Evolutionary conservation across 1,140 invertebrate genomes (phyloP).

Genomic region (Drosophila sucinea): DNA sequence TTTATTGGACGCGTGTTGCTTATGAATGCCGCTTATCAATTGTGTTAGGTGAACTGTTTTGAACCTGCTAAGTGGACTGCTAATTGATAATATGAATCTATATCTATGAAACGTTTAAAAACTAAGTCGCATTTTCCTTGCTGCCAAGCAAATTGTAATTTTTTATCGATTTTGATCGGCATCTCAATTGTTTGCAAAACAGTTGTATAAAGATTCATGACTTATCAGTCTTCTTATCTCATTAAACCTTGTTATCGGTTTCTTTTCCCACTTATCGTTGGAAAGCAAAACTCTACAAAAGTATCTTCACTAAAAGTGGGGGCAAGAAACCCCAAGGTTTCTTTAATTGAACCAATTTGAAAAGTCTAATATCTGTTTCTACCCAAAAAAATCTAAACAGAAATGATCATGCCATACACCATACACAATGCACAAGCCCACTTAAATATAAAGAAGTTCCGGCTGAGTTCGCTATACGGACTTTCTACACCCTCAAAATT

Average conservation of each 20-base stretch:
- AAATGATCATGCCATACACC: slow-evolving; percentile 17
- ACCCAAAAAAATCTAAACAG: slow-evolving; percentile 6
- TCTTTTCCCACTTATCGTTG: neutral
- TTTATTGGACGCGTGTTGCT: slow-evolving; percentile 46
- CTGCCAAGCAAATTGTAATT: neutral
- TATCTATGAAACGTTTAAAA: slow-evolving; percentile 22
- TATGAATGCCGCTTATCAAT: slow-evolving; percentile 53
- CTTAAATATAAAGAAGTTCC: neutral
- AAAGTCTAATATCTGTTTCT: neutral
- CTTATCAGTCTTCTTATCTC: neutral
- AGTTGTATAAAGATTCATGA: slow-evolving; percentile 18
- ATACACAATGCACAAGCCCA: neutral
- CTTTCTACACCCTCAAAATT: neutral
- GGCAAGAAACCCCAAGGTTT: neutral
- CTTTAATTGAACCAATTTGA: neutral
- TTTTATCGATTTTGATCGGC: slow-evolving; percentile 46
- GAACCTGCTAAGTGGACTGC: slow-evolving; percentile 52
- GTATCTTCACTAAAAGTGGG: neutral
- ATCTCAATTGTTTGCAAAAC: slow-evolving; percentile 10
- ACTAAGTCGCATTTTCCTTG: slow-evolving; percentile 33
- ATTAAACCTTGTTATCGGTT: neutral
- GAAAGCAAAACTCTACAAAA: neutral
- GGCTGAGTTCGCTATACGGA: neutral
- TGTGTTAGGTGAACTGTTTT: slow-evolving; percentile 59
- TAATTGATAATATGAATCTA: slow-evolving; percentile 69